phyloP scores from a whole-genome alignment of 2,113 vertebrate species.

The Megaceryle maxima region DNA sequence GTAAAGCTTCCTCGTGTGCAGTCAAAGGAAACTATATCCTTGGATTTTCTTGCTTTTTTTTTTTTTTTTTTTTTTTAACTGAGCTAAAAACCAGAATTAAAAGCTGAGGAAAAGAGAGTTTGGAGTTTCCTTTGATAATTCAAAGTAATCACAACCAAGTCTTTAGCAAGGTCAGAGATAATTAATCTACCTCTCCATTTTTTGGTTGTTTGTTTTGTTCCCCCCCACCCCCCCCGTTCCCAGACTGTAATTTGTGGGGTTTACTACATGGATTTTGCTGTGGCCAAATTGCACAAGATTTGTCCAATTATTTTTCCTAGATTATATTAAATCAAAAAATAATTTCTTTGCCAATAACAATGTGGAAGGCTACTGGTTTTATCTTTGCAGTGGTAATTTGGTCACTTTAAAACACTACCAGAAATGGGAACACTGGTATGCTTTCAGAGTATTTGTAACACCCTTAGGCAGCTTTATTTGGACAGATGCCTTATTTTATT shows the following conservation, averaged over 20 bases:
- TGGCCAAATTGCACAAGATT: background rate
- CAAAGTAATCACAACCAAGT: background rate
- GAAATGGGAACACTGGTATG: background rate
- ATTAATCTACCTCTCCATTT: background rate
- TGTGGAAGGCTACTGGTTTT: background rate
- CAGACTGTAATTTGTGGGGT: background rate
- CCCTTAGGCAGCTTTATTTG: background rate
- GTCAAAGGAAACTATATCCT: background rate
- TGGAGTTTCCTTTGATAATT: background rate
- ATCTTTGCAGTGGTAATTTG: background rate
- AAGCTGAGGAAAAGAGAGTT: background rate
- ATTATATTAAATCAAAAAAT: background rate
- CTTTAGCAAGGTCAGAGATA: background rate
- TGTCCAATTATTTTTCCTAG: background rate
- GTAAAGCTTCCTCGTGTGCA: background rate
- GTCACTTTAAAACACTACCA: background rate
- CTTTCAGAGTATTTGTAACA: background rate
- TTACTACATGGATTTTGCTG: background rate
- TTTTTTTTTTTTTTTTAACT: background rate
- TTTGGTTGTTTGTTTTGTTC: background rate
- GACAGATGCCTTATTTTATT: constrained; percentile 13
- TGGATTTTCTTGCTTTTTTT: background rate
- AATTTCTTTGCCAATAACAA: background rate
- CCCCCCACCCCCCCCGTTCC: background rate
- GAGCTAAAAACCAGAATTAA: background rate